Base-by-base conservation (phyloP, 2,797 vertebrate species). In the Clarias platycephalus region DNA sequence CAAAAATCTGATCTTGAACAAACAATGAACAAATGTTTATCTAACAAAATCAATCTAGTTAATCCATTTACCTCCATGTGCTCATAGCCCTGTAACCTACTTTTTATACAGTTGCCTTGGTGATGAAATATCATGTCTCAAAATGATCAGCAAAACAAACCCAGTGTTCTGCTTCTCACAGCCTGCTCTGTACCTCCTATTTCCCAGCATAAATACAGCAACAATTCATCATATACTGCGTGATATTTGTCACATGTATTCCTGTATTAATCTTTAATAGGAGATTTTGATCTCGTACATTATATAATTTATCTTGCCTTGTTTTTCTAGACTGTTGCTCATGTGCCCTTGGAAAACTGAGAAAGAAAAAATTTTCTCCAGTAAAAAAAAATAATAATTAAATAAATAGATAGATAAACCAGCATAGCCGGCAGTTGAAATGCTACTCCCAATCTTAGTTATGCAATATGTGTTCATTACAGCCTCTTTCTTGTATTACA, bases 71-170 rank as follows among this genome's bases (percentile, higher is more conserved):
- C 71, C 79, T 74, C 68, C 60, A 80, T 82, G 64, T 37, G 34
- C 77, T n/a, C 78, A 82, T 88, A 80, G 74, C 89, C 82, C 68
- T 37, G 83, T 83, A 92, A 81, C 90, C 87, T 90, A 90, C 81
- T 90, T 92, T 88, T 85, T 63, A 88, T 89, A 67, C 67, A 49
- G 86, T 89, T 91, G 84, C 88, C 87, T 78, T 91, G 85, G 90
- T 87, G 85, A 89, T 86, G 88, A 86, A 86, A 84, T 85, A 86
- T 86, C 37, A 87, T 89, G 72, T 83, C 87, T 80, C 28, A 62
- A 81, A 72, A 90, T 58, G 84, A 66, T 83, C 84, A 78, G 40
- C 66, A 76, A 88, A 88, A 88, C 82, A 68, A 84, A 88, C 86
- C 64, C 80, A 20, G 13, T 83, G 75, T 81, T 87, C 72, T 78